phyloP scores from a whole-genome alignment of 1,140 invertebrate species.

The Trissolcus basalis region DNA sequence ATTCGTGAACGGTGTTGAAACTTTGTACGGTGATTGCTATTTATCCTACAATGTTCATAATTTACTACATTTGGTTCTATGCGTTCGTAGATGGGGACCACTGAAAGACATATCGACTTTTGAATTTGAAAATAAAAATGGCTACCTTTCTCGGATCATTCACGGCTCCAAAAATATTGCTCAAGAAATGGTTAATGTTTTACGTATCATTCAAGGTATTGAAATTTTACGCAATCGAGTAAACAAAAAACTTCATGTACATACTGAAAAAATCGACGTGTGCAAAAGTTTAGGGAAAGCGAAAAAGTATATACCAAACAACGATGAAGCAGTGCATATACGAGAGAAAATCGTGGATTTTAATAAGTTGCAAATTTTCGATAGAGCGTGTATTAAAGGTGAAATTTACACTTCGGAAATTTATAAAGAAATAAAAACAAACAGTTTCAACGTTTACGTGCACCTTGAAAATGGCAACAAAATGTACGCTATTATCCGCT shows the following conservation, averaged over 20 bases:
- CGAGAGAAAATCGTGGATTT: too few species aligned
- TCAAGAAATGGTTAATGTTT: conserved; percentile 53
- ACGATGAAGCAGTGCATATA: background rate
- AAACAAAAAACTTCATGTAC: background rate
- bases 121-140: conserved; percentile 58
- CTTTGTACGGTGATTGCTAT: conserved; percentile 38
- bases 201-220: conserved; percentile 33
- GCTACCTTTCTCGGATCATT: conserved; percentile 30
- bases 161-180: conserved; percentile 52
- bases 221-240: conserved; percentile 30
- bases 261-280: background rate
- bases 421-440: conserved; percentile 51
- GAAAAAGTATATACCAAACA: background rate
- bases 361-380: conserved; percentile 22
- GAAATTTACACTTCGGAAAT: conserved; percentile 49
- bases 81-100: conserved; percentile 56
- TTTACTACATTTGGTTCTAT: conserved; percentile 45
- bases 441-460: conserved; percentile 44
- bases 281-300: background rate
- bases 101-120: conserved; percentile 49
- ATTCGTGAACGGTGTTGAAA: conserved; percentile 32
- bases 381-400: conserved; percentile 26
- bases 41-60: conserved; percentile 55
- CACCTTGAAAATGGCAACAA: background rate
- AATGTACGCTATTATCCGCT: background rate